Conservation (phyloP, 64 coral and sea anemone genomes). For the Stylophora pistillata region DNA sequence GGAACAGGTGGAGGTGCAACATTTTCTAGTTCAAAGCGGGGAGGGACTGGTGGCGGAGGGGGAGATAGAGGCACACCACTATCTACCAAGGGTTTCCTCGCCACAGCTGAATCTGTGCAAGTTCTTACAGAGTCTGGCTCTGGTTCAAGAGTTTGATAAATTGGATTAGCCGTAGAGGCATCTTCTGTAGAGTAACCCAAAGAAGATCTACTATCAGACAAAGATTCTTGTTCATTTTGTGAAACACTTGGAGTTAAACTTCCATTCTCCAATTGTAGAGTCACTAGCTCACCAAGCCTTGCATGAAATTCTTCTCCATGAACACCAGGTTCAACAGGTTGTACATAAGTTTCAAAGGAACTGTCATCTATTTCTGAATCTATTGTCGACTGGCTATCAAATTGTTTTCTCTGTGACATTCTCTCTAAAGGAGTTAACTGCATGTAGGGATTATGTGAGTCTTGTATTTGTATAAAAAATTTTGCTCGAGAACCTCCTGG, state of each 20-base stretch:
- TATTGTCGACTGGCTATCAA: conserved; percentile 70
- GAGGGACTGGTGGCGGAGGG: conserved; percentile 69
- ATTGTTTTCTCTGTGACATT: conserved; percentile 28
- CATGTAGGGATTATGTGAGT: conserved; percentile 76
- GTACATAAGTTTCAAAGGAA: conserved; percentile 21
- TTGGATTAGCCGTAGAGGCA: conserved; percentile 6
- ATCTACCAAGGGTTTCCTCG: not conserved
- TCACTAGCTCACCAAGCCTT: conserved; percentile 39
- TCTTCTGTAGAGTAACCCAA: conserved; percentile 4
- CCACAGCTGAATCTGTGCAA: not conserved
- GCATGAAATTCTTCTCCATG: conserved; percentile 25
- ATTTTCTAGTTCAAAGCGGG: conserved; percentile 44
- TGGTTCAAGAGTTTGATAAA: conserved; percentile 36
- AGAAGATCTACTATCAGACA: conserved; percentile 15
- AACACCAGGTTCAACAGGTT: conserved; percentile 6
- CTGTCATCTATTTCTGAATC: conserved; percentile 59
- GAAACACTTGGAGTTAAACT: conserved; percentile 18
- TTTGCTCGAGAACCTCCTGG: conserved; percentile 69
- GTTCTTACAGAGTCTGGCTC: not conserved
- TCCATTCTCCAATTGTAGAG: conserved; percentile 7
- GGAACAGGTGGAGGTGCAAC: conserved; percentile 9
- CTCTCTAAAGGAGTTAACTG: conserved; percentile 56
- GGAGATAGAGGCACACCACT: not conserved
- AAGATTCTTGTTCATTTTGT: not conserved
- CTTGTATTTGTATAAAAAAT: conserved; percentile 91